Evolutionary conservation across 2,888 invertebrate genomes (phyloP).

Genomic region (Hymenopus coronatus): DNA sequence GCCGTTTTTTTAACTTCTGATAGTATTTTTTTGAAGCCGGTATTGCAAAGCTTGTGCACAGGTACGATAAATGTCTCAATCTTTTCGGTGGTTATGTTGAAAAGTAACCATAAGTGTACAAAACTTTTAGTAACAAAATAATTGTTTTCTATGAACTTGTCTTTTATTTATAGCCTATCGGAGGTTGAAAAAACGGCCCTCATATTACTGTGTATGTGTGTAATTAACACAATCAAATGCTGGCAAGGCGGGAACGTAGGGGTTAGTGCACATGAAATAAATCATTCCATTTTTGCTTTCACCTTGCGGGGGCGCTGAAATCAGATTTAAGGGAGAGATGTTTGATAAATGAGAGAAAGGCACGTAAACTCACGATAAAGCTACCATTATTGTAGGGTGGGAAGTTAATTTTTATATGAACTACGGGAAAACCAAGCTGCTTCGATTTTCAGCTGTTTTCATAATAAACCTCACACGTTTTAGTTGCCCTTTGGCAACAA

Average conservation of each 20-base stretch:
- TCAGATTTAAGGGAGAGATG: background rate
- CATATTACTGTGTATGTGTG: background rate
- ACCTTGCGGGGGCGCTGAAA: background rate
- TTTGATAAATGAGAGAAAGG: background rate
- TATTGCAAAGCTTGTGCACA: no score
- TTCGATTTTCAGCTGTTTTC: background rate
- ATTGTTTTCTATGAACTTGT: no score
- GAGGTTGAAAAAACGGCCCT: no score
- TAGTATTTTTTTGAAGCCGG: no score
- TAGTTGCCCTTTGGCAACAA: background rate
- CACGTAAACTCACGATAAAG: background rate
- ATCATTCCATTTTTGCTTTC: background rate
- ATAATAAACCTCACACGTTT: background rate
- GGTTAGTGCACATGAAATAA: background rate
- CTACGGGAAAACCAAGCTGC: background rate
- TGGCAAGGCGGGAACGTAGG: no score
- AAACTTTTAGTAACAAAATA: no score
- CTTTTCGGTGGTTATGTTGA: no score
- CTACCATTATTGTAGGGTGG: background rate
- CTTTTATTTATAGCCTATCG: no score
- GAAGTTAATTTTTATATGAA: background rate
- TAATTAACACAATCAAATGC: background rate
- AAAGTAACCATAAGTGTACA: no score
- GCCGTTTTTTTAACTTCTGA: no score
- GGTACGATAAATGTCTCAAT: no score